Base-by-base conservation (phyloP, 2,888 invertebrate genomes). In the Syrista parreyssii region DNA sequence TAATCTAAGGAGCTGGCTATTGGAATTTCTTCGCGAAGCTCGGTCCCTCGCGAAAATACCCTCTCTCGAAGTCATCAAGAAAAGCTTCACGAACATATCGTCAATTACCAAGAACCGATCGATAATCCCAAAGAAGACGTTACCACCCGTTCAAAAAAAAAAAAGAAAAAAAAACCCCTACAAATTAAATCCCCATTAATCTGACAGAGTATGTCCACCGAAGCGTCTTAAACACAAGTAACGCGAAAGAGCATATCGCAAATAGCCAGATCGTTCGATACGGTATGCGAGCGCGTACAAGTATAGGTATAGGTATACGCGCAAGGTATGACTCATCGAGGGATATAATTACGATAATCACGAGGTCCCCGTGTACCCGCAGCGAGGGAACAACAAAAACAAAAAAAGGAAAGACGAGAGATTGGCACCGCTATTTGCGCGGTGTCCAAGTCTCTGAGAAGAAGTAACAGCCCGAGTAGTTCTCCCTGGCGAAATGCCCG, bases 311-410 rank as follows among this genome's bases (percentile, higher is more conserved):
- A 23, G 31, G 4, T 33, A 71, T 74, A 55, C 73, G 76, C 76
- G 76, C 73, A n/a, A 55, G 76, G 76, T 31, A 76, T 76, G 76
- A 76, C 76, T 76, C 76, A 76, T 68, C 68, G 55, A 40, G 73
- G 68, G 73, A 76, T 73, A 73, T 76, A 76, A 74, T 76, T 76
- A 76, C 55, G 76, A 76, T 34, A 71, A 76, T 76, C 73, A 68
- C 30, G 68, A 32, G 68, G 30, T 30, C 71, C 71, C 23, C 71
- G 71, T 33, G 30, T 33, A 71, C 71, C 12, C 31, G 71, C 30
- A 71, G 12, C 71, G 31, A 71, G 30, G 33, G 12, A 71, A 71
- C 30, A 33, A 3, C 23, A 9, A 9, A 6, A 55, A 55, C 23
- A 40, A 55, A 23, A 40, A n/a, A 69, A 69, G n/a, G 30, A 33